Percentiles rank a stretch among this genome's conserved stretches.
Conservation (phyloP, 1,140 invertebrate species). For the Drosophila orena region DNA sequence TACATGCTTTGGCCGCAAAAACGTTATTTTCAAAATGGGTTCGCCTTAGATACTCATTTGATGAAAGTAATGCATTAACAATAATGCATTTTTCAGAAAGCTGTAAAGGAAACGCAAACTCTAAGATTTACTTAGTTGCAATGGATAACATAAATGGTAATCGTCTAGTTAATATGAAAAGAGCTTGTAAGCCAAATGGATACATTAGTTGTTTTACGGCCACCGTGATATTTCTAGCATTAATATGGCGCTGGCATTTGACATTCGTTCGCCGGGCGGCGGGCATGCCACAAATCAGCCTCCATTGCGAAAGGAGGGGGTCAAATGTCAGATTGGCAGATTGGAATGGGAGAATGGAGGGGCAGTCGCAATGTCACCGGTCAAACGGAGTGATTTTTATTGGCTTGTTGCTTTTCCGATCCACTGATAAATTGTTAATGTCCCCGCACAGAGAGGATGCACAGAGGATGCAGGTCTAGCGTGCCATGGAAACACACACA, state of each 20-base stretch:
- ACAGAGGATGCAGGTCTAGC: conserved; percentile 27
- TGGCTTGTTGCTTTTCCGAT: conserved; percentile 80
- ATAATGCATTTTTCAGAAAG: no score
- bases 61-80: no score
- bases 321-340: not conserved
- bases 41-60: no score
- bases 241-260: conserved; percentile 66
- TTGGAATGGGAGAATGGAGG: not conserved
- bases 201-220: no score
- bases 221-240: conserved; percentile 36
- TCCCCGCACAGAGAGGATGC: conserved; percentile 19
- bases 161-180: no score
- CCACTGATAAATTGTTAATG: conserved; percentile 80
- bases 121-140: no score
- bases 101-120: no score
- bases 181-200: no score
- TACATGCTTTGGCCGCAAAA: no score
- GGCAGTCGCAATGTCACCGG: conserved; percentile 60
- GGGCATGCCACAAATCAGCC: conserved; percentile 2
- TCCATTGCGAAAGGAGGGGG: not conserved
- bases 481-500: conserved; percentile 37
- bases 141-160: no score
- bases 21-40: no score
- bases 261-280: not conserved
- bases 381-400: conserved; percentile 81